Evolutionary conservation across 37 sponge, comb jelly and placozoan genomes (phyloP).

Genomic region (Spongilla lacustris): DNA sequence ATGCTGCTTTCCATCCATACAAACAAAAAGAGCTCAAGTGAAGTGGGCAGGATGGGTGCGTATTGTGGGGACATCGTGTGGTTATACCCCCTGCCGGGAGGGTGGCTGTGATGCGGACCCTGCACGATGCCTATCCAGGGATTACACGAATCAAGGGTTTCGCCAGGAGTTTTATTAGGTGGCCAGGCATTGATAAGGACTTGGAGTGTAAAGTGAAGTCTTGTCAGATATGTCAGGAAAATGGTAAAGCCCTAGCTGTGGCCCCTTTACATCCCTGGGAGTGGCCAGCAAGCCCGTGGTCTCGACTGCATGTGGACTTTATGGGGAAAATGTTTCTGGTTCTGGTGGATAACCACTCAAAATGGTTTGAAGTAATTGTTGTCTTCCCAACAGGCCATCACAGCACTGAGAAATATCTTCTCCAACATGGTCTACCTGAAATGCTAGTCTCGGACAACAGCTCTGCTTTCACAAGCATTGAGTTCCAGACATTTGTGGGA

Average conservation of each 20-base stretch:
- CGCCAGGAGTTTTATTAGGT: slow-evolving; percentile 34
- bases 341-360: slow-evolving; percentile 30
- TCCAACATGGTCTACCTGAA: slow-evolving; percentile 48
- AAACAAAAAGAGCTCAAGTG: not conserved
- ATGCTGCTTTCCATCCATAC: slow-evolving; percentile 9
- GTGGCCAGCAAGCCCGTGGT: slow-evolving; percentile 45
- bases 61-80: slow-evolving; percentile 29
- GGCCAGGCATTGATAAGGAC: slow-evolving; percentile 46
- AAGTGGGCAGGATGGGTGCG: slow-evolving; percentile 24
- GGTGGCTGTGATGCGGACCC: not conserved
- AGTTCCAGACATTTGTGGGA: slow-evolving; percentile 5
- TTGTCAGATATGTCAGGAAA: slow-evolving; percentile 9
- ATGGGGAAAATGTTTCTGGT: slow-evolving; percentile 37
- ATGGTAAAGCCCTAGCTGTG: not conserved
- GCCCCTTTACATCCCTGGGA: slow-evolving; percentile 38
- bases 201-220: not conserved
- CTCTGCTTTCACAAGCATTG: slow-evolving; percentile 11
- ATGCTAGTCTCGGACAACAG: slow-evolving; percentile 23
- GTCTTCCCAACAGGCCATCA: slow-evolving; percentile 10
- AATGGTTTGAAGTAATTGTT: slow-evolving; percentile 34
- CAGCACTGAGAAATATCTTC: slow-evolving; percentile 24
- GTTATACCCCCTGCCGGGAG: slow-evolving; percentile 11
- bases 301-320: slow-evolving; percentile 30
- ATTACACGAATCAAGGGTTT: slow-evolving; percentile 19
- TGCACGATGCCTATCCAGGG: slow-evolving; percentile 41